Percentiles rank a stretch among this genome's conserved stretches.
phyloP scores from a whole-genome alignment of 2,113 vertebrate species.

The Cryptotis parvus region DNA sequence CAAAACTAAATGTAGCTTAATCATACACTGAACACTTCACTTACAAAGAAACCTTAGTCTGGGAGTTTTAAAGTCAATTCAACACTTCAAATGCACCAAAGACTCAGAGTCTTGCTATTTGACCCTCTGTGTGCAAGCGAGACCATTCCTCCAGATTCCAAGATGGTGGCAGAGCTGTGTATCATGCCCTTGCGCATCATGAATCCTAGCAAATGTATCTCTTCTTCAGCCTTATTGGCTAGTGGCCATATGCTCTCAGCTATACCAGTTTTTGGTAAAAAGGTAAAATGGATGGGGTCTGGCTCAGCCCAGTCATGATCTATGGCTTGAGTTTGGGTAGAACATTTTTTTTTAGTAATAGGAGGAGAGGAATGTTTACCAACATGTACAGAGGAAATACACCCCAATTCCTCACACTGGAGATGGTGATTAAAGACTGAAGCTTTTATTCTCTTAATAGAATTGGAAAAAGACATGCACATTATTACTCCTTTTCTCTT shows the following conservation, averaged over 20 bases:
- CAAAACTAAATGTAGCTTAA: neutral
- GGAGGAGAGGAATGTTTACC: neutral
- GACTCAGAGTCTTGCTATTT: neutral
- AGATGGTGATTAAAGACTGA: neutral
- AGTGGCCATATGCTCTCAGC: neutral
- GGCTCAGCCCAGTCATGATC: neutral
- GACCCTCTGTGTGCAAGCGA: neutral
- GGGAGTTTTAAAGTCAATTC: neutral
- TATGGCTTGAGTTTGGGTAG: neutral
- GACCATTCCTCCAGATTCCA: neutral
- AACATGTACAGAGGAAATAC: neutral
- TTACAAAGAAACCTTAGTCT: neutral
- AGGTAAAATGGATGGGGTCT: neutral
- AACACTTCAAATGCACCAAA: rapidly evolving
- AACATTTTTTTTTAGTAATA: neutral
- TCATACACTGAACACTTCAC: neutral
- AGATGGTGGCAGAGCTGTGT: too few species aligned
- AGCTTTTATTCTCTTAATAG: neutral
- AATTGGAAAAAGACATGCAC: too few species aligned
- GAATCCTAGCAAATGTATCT: neutral
- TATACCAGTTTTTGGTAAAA: neutral
- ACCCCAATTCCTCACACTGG: neutral
- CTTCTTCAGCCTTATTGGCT: slow-evolving; percentile 13
- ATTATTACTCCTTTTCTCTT: neutral
- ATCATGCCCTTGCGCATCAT: too few species aligned